These are phyloP conservation scores for Melanaphis sacchari DNA, from an alignment of 1,140 invertebrate species.

Conservation along the genomic window DNA sequence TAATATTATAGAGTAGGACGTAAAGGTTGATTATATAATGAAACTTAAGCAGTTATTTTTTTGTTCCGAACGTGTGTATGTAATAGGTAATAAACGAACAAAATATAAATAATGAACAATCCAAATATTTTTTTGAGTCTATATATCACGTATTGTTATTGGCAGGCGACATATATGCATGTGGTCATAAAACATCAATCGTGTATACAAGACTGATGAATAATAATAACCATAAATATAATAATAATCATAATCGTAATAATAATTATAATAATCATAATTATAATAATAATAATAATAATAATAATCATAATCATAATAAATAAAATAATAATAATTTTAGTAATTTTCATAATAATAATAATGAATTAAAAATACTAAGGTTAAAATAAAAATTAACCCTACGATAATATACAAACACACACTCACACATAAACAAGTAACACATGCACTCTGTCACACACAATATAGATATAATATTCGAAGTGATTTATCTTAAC, in stretches of 20 bases:
- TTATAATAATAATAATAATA: neutral
- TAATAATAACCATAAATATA: neutral
- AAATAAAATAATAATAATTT: neutral
- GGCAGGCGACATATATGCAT: constrained; percentile 6
- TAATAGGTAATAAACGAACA: neutral
- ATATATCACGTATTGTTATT: constrained; percentile 24
- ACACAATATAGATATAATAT: neutral
- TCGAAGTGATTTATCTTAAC: neutral
- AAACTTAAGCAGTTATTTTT: neutral
- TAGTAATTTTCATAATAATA: neutral
- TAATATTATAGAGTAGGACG: neutral
- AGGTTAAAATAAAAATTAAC: constrained; percentile 5
- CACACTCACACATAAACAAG: neutral
- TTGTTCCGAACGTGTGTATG: neutral
- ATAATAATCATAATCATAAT: neutral
- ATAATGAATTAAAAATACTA: constrained; percentile 30
- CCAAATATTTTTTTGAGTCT: neutral
- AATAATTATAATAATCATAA: neutral
- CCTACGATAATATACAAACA: neutral
- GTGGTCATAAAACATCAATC: constrained; percentile 35
- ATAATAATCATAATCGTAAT: neutral
- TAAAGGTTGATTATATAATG: neutral
- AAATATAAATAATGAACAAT: neutral
- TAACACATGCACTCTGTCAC: neutral
- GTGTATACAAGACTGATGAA: constrained; percentile 10